phyloP scores from a whole-genome alignment of 2,797 vertebrate genomes.

The Poecilia wingei region DNA sequence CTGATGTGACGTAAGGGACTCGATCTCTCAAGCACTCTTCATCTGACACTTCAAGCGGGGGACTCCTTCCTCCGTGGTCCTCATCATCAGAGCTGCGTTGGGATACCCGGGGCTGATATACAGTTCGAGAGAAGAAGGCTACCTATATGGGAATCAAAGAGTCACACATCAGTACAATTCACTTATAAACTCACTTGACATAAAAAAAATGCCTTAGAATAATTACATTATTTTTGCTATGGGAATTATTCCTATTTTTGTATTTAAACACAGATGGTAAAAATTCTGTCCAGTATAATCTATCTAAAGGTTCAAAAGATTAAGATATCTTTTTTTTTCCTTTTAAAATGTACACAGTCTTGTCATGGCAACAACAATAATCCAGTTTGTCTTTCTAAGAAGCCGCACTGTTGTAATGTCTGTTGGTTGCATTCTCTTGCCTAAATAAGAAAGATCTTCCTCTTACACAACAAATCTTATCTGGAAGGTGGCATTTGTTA shows the following conservation, averaged over 20 bases:
- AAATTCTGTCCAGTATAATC: background rate
- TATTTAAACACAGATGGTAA: background rate
- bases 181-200: background rate
- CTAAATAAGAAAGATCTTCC: background rate
- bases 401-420: background rate
- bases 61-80: constrained; percentile 88
- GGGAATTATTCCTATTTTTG: background rate
- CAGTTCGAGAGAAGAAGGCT: constrained; percentile 84
- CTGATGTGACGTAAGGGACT: constrained; percentile 82
- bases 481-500: background rate
- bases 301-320: background rate
- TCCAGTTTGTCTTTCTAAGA: constrained; percentile 1
- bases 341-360: background rate
- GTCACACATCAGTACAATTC: background rate
- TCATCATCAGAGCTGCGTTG: constrained; percentile 95
- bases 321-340: no score
- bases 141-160: constrained; percentile 75
- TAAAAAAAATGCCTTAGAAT: background rate
- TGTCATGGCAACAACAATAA: background rate
- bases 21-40: constrained; percentile 89
- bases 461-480: constrained; percentile 7
- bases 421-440: background rate
- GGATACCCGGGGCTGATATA: constrained; percentile 84
- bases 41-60: constrained; percentile 95
- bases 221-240: background rate